Base-by-base conservation (phyloP, 2,113 vertebrate species). In the Corapipo altera region DNA sequence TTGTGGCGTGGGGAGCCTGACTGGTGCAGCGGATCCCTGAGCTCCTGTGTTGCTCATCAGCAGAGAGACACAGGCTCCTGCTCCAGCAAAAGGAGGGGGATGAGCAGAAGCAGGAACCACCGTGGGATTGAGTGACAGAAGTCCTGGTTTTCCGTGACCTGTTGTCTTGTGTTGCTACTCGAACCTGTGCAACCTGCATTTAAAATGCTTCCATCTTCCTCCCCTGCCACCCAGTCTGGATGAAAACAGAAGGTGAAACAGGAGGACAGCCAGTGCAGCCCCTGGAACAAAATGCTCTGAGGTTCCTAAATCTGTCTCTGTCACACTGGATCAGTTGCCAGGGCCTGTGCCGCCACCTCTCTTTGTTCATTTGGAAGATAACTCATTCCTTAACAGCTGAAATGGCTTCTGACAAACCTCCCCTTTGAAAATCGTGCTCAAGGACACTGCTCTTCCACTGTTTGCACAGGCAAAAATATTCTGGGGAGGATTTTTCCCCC, bases 321-420 rank as follows among this genome's bases (percentile, higher is more conserved):
- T 94, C 76, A 65, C 76, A 72, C 66, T 7, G 73, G 92, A 96
- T 96, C 88, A 92, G 84, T 91, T 81, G 95, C 83, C 83, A 57
- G 65, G 59, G 81, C 70, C 70, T 91, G 6, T 5, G 7, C 71
- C 0, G 5, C 86, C 84, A 89, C 95, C 90, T 78, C 94, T 80
- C 94, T 77, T 93, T 95, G 91, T 95, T 95, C 91, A 73, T 85
- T 95, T 95, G 77, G 88, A 81, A 93, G 89, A 93, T 94, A 93
- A 95, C 92, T 96, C 87, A 59, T 81, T 91, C 89, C 96, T 92
- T 95, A 97, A 91, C 84, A 75, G 91, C 89, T 62, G 77, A 92
- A 94, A 97, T 91, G 91, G 83, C 96, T 95, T 96, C 87, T 96
- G 96, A 96, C 95, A 97, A 91, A 88, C 86, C 70, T 96, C 64